A percentile compares a stretch with the other conserved stretches of the same genome.
Conservation (phyloP, 1,140 invertebrate species). For the Sweltsa coloradensis region DNA sequence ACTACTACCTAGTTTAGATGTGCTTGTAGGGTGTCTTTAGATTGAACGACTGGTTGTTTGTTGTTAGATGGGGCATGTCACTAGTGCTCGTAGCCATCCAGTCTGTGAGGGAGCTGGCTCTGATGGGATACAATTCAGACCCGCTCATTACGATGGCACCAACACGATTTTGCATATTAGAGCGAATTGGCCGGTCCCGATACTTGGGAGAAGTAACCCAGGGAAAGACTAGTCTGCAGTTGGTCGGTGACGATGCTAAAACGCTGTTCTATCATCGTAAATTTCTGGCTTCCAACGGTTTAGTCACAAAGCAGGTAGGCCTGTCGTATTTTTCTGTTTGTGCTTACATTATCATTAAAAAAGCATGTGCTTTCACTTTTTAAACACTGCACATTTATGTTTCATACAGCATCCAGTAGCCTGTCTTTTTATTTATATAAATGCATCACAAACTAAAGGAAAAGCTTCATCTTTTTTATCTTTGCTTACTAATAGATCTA, state of each 20-base stretch:
- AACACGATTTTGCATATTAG: constrained; percentile 58
- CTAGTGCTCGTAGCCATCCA: constrained; percentile 65
- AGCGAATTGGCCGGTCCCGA: constrained; percentile 60
- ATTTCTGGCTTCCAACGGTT: constrained; percentile 37
- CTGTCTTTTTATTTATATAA: too few relatives aligned
- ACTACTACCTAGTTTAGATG: too few relatives aligned
- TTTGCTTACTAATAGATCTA: too few relatives aligned
- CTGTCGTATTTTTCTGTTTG: constrained; percentile 13
- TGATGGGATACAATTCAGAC: constrained; percentile 38
- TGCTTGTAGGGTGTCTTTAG: too few relatives aligned
- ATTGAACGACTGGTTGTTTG: constrained; percentile 13
- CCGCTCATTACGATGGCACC: constrained; percentile 39
- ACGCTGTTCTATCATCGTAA: constrained; percentile 54
- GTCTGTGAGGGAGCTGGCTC: constrained; percentile 37
- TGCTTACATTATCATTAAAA: background rate
- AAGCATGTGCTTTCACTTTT: too few relatives aligned
- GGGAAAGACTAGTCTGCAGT: constrained; percentile 42
- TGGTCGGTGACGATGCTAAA: constrained; percentile 44
- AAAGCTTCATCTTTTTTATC: too few relatives aligned
- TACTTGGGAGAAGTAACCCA: constrained; percentile 56
- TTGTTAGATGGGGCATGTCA: constrained; percentile 41
- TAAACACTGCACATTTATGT: too few relatives aligned
- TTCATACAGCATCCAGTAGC: too few relatives aligned
- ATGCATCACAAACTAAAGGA: too few relatives aligned
- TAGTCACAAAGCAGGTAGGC: constrained; percentile 50